phyloP scores from a whole-genome alignment of 2,888 invertebrate species.

The Noctua janthe region DNA sequence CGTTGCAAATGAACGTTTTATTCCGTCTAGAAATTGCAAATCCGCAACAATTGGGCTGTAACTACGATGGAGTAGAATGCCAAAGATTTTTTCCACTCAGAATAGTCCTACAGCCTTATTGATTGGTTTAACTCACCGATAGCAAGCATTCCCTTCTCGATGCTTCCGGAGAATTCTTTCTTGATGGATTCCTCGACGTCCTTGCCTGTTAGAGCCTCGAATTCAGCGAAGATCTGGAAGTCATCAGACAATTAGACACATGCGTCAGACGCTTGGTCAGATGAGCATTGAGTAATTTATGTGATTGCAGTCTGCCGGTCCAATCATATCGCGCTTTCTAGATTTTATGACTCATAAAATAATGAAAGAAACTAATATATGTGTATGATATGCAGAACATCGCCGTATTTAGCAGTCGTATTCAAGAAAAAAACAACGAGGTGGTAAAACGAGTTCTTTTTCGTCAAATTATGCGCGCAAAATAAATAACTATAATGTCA shows the following conservation, averaged over 20 bases:
- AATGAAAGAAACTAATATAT: constrained; percentile 1
- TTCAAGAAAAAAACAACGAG: neutral
- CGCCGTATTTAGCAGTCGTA: neutral
- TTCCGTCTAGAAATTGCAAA: neutral
- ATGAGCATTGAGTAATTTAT: constrained; percentile 66
- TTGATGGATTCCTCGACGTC: constrained; percentile 96
- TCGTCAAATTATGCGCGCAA: neutral
- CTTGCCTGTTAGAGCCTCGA: constrained; percentile 94
- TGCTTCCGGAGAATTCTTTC: constrained; percentile 96
- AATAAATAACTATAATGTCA: constrained; percentile 12
- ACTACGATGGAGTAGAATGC: neutral
- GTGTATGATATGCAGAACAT: neutral
- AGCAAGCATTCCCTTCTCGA: constrained; percentile 96
- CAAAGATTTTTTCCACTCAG: neutral
- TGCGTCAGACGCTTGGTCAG: constrained; percentile 42
- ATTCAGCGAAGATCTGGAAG: constrained; percentile 94
- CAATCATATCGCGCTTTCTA: constrained; percentile 60
- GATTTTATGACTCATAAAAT: constrained; percentile 58
- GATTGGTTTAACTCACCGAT: constrained; percentile 92
- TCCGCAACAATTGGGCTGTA: neutral
- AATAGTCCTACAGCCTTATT: neutral
- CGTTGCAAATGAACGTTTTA: neutral
- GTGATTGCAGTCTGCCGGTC: constrained; percentile 53
- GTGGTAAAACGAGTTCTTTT: constrained; percentile 1
- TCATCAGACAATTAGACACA: constrained; percentile 40